Evolutionary conservation across 2,797 vertebrate genomes (phyloP).

Genomic region (Margarornis squamiger): DNA sequence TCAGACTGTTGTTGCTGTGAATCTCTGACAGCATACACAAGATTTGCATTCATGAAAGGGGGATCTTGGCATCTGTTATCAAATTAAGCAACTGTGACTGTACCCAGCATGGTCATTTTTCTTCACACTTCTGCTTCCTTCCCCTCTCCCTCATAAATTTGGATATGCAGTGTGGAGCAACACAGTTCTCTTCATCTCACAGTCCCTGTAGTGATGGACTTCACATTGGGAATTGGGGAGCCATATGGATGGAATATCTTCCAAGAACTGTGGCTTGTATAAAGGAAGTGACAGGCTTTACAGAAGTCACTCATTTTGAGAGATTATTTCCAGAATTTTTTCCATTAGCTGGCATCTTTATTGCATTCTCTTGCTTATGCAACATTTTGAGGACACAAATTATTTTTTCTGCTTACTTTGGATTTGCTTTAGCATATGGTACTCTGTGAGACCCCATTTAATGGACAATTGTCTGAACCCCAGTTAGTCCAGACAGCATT

Average conservation of each 20-base stretch:
- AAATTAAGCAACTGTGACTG: not conserved
- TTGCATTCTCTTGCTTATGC: not conserved
- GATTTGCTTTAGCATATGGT: not conserved
- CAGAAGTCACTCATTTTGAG: not conserved
- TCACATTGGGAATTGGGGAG: accelerated
- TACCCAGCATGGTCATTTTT: not conserved
- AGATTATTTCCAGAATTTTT: not conserved
- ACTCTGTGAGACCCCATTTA: not conserved
- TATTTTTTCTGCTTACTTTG: not conserved
- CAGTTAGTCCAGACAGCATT: not conserved
- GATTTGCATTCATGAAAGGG: not conserved
- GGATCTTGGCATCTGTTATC: not conserved
- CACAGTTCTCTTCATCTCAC: not conserved
- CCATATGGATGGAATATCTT: not conserved
- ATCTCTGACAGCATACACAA: not conserved
- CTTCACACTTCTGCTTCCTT: not conserved
- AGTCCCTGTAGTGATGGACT: not conserved
- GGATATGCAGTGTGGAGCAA: accelerated
- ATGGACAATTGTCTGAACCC: not conserved
- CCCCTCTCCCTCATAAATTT: not conserved
- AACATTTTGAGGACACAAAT: not conserved
- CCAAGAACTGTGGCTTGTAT: not conserved
- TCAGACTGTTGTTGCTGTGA: not conserved
- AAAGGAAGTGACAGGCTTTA: not conserved
- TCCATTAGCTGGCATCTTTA: not conserved